Base-by-base conservation (phyloP, 2,113 vertebrate species). In the Xiphophorus couchianus region DNA sequence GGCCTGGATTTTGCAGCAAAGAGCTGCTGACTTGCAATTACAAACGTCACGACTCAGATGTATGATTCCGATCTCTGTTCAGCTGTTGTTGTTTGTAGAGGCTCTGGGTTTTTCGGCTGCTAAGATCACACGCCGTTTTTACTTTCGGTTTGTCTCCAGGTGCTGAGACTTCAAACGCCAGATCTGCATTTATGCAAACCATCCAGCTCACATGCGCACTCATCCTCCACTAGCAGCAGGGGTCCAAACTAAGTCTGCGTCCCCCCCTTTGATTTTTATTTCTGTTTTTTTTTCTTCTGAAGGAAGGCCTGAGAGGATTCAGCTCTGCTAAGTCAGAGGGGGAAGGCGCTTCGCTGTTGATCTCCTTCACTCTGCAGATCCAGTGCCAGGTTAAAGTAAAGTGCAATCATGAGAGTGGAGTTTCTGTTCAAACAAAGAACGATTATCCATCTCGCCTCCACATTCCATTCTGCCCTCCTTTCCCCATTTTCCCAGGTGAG, bases 211-310 rank as follows among this genome's bases (percentile, higher is more conserved):
- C 74, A 67, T 80, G 60, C 51, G 68, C 69, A 76, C 76, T 75
- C 84, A 91, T 87, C 83, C 89, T 78, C 51, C 84, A 51, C 30
- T 70, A 86, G 89, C 96, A 96, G 96, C 96, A 62, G 96, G 96
- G 96, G 96, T 94, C 95, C 95, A 95, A 96, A 96, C 96, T 95
- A 95, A 95, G 95, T 96, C 93, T 94, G 96, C 96, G 95, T 95
- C 95, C 83, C 95, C 37, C 28, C 95, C 95, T 97, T 97, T 97
- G 96, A 96, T 96, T 96, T 58, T 58, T 58, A 7, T n/a, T 58
- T 58, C 17, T 51, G 96, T 95, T 65, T 71, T 68, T 76, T 95
- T 62, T 71, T 68, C 73, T 42, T 62, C 15, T 94, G 94, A 89
- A 70, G 78, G 83, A 78, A 88, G 80, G 95, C 93, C 95, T 83